Base-by-base conservation (phyloP, 2,797 vertebrate genomes). In the Anableps anableps region DNA sequence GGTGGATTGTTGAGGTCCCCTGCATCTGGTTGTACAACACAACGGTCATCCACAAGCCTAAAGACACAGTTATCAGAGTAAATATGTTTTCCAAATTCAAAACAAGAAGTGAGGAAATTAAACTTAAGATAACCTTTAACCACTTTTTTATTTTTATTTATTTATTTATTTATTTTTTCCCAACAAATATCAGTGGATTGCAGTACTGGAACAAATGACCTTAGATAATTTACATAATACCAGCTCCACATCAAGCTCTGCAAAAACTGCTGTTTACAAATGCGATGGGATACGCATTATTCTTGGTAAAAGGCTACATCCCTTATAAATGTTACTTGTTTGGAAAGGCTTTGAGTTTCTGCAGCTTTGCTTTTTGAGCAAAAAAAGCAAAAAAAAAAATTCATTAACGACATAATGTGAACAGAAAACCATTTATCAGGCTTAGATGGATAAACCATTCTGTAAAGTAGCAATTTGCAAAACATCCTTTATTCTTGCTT, bases 1-100 rank as follows among this genome's bases (percentile, higher is more conserved):
- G 99, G 99, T 50, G 99, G 99, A 87, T 98, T 99, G 94, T 97
- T 98, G 86, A 99, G 98, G 93, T 99, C 98, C 0, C 99, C 99
- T 0, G 98, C 95, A 91, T 99, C 98, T 64, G 99, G 99, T 91
- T 99, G 98, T 2, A 99, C 98, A 75, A 99, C 99, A 90, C 98
- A 99, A 41, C 99, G 97, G 82, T 99, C 99, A 87, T 99, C 99
- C 86, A 99, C 99, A 86, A 99, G 96, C 88, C 99, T 99, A 94
- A 36, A 88, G 88, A 94, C 66, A 94, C 85, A 86, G 68, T 43
- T 66, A 31, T 62, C 36, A 75, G 21, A 74, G 71, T 66, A 53
- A 88, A 45, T 78, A 4, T 77, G 11, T 77, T 53, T 77, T 2
- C 29, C 2, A 79, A 8, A 78, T 26, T 79, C 31, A 74, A 50